These are phyloP conservation scores for Eleginops maclovinus DNA, from an alignment of 2,113 vertebrate genomes.

Conservation along the genomic window DNA sequence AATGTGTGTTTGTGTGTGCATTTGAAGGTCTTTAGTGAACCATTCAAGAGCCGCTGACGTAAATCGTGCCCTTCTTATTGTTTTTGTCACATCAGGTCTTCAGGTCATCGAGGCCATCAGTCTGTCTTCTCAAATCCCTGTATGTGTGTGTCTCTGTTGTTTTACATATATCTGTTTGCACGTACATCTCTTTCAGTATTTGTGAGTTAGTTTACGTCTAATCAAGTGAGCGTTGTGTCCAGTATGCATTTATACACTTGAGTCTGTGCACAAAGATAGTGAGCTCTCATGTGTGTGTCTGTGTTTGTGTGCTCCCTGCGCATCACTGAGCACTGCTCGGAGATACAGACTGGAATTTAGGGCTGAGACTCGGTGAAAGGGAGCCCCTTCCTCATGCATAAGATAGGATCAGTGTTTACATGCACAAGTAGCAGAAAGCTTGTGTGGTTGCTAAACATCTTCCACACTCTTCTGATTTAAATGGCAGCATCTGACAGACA, in stretches of 20 bases:
- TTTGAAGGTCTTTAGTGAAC: slow-evolving; percentile 22
- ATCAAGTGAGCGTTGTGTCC: slow-evolving; percentile 31
- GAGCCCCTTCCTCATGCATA: slow-evolving; percentile 70
- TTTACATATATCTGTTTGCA: not conserved
- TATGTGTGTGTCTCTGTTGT: slow-evolving; percentile 13
- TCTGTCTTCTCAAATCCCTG: not conserved
- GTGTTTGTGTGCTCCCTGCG: slow-evolving; percentile 24
- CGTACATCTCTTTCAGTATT: not conserved
- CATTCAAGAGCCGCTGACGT: slow-evolving; percentile 48
- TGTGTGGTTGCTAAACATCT: slow-evolving; percentile 47
- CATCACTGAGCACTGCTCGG: slow-evolving; percentile 63
- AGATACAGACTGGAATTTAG: slow-evolving; percentile 73
- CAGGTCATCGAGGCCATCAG: slow-evolving; percentile 32
- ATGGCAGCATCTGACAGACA: not conserved
- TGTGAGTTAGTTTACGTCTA: slow-evolving; percentile 11
- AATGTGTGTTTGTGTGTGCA: slow-evolving; percentile 4
- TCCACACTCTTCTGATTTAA: slow-evolving; percentile 5
- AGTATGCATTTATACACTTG: slow-evolving; percentile 39
- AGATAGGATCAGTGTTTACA: slow-evolving; percentile 79
- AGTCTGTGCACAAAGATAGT: not conserved
- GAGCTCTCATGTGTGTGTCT: slow-evolving; percentile 1
- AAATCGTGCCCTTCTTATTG: slow-evolving; percentile 57
- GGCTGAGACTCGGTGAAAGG: slow-evolving; percentile 61
- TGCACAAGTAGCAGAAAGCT: slow-evolving; percentile 62
- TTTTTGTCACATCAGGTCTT: slow-evolving; percentile 43